phyloP scores from a whole-genome alignment of 2,113 vertebrate genomes.

The Corythornis cristatus region DNA sequence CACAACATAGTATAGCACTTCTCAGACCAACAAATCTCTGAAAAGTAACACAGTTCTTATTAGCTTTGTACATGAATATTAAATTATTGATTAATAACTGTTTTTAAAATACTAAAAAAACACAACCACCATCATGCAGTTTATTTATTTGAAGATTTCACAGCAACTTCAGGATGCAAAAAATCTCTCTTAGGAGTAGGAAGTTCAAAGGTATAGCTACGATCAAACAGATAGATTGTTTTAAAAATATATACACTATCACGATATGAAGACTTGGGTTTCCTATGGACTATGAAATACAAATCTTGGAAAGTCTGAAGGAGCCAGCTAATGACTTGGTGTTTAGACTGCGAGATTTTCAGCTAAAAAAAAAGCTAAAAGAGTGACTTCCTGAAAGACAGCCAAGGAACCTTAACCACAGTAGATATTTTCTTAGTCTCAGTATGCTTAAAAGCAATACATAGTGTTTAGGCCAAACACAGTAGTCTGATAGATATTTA shows the following conservation, averaged over 20 bases:
- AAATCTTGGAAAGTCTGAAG: neutral
- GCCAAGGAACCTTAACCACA: neutral
- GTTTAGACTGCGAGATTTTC: neutral
- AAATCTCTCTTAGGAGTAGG: neutral
- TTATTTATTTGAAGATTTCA: neutral
- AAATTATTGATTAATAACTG: neutral
- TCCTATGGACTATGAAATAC: neutral
- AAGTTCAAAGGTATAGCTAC: neutral
- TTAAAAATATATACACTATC: neutral
- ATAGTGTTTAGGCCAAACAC: neutral
- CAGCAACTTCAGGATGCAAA: neutral
- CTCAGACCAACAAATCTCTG: neutral
- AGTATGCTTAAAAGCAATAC: neutral
- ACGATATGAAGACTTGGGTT: neutral
- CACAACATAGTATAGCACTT: neutral
- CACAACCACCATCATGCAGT: accelerated
- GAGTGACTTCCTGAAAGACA: neutral
- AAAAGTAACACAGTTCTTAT: neutral
- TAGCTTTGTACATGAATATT: neutral
- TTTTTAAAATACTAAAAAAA: neutral
- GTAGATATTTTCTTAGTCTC: neutral
- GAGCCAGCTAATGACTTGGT: neutral
- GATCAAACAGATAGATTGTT: neutral
- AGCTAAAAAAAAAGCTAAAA: neutral
- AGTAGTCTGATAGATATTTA: neutral